Conservation (phyloP, 2,113 vertebrate species). For the Corapipo altera region DNA sequence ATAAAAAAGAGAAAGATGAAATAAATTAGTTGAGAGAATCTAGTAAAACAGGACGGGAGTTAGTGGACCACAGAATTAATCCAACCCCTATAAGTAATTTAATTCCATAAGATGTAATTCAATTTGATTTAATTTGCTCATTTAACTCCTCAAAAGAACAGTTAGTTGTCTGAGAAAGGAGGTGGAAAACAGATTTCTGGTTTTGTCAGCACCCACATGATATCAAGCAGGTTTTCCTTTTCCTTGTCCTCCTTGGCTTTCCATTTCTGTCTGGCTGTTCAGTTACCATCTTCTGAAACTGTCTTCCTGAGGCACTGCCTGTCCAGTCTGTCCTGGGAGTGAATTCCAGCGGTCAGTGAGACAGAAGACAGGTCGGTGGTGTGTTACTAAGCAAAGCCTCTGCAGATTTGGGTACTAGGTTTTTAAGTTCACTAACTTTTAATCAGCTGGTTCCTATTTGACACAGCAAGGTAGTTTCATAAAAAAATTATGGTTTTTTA, state of each 20-base stretch:
- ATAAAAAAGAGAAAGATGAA: not conserved
- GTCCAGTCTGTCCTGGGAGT: not conserved
- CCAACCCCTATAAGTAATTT: not conserved
- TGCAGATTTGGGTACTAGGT: not conserved
- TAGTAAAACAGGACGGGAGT: not conserved
- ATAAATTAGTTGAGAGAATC: not conserved
- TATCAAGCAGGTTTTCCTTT: not conserved
- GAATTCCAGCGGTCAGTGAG: not conserved
- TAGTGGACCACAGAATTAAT: not conserved
- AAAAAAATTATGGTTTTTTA: not conserved
- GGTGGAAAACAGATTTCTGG: not conserved
- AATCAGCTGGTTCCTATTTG: not conserved
- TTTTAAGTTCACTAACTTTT: not conserved
- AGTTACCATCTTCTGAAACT: not conserved
- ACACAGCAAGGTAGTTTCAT: not conserved
- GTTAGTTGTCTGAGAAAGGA: not conserved
- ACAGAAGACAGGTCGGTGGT: not conserved
- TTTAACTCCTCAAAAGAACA: not conserved
- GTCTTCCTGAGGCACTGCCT: not conserved
- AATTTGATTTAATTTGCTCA: not conserved
- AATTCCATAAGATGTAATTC: not conserved
- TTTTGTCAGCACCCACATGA: not conserved
- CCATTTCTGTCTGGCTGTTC: not conserved
- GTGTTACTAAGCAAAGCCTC: not conserved
- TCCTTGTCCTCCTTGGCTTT: not conserved